phyloP scores from a whole-genome alignment of 2,797 vertebrate genomes.

The Acrossocheilus fasciatus region DNA sequence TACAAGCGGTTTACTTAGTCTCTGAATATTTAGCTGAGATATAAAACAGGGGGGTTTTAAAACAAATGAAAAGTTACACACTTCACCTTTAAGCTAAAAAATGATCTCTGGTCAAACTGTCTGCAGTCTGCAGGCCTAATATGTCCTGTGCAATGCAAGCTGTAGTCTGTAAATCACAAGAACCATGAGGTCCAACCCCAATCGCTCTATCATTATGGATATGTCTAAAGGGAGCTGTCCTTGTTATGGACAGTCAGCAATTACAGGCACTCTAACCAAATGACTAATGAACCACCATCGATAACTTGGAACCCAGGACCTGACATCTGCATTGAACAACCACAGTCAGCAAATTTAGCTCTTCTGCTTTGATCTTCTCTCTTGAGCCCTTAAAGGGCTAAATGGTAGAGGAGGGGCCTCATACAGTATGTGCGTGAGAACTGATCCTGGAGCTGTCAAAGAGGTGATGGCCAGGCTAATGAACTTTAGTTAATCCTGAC shows the following conservation, averaged over 20 bases:
- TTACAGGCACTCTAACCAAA: constrained; percentile 71
- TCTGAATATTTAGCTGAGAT: background rate
- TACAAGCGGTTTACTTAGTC: background rate
- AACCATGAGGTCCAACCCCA: constrained; percentile 21
- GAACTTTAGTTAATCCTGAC: constrained; percentile 55
- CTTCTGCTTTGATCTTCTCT: constrained; percentile 45
- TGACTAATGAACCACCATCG: constrained; percentile 77
- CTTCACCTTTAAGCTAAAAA: background rate
- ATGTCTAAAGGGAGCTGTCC: constrained; percentile 33
- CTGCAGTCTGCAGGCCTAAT: background rate
- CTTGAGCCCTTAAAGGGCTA: constrained; percentile 37
- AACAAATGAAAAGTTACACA: background rate
- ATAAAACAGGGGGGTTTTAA: background rate
- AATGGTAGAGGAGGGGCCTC: constrained; percentile 37
- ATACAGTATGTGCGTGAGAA: constrained; percentile 45
- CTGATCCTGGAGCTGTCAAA: constrained; percentile 46
- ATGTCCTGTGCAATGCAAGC: constrained; percentile 7
- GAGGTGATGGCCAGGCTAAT: constrained; percentile 57
- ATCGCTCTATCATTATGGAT: constrained; percentile 51
- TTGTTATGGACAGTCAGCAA: constrained; percentile 70
- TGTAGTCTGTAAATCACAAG: constrained; percentile 43
- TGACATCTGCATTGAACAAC: constrained; percentile 73
- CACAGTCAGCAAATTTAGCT: constrained; percentile 67
- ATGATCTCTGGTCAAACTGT: background rate
- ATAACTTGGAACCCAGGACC: constrained; percentile 70